Conservation (phyloP, 2,113 vertebrate species). For the Paralichthys olivaceus region DNA sequence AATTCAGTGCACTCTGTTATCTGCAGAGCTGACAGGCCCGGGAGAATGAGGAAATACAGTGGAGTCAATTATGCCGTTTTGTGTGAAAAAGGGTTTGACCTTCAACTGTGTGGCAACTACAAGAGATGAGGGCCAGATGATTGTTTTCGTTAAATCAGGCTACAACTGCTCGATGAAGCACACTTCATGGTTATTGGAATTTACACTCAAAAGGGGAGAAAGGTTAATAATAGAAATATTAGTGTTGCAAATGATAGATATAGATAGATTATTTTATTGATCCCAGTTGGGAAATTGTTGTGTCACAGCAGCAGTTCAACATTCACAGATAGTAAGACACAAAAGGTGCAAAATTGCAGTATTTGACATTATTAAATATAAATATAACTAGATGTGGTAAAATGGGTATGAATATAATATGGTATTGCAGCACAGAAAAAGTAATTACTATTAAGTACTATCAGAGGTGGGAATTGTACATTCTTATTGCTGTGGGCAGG, state of each 20-base stretch:
- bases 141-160: conserved; percentile 39
- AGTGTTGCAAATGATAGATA: not conserved
- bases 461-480: too few species aligned
- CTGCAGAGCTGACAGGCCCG: conserved; percentile 55
- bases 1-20: conserved; percentile 57
- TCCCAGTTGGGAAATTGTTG: too few species aligned
- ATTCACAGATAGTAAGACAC: too few species aligned
- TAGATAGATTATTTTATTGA: too few species aligned
- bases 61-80: conserved; percentile 47
- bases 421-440: too few species aligned
- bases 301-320: too few species aligned
- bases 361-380: too few species aligned
- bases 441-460: too few species aligned
- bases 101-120: conserved; percentile 54
- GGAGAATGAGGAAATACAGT: conserved; percentile 48
- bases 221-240: not conserved
- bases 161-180: conserved; percentile 3
- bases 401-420: too few species aligned
- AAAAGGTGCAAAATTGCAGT: too few species aligned
- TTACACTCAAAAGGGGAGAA: not conserved
- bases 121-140: conserved; percentile 23
- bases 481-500: too few species aligned
- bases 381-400: too few species aligned
- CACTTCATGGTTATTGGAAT: not conserved
- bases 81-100: conserved; percentile 62